Base-by-base conservation (phyloP, 2,888 invertebrate species). In the Patella caerulea region DNA sequence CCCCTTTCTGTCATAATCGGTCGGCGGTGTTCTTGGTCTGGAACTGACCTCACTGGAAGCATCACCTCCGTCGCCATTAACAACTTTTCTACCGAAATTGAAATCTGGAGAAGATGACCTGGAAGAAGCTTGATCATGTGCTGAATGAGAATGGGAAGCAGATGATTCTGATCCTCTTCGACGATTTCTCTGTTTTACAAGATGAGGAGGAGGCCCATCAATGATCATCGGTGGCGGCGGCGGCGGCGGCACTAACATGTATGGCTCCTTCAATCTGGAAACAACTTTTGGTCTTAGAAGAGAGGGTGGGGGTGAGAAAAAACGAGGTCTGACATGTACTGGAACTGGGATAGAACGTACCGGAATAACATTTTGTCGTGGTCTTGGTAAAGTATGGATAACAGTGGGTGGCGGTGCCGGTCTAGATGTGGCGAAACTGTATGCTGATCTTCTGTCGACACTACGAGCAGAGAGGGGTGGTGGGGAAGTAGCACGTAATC, bases 281-380 rank as follows among this genome's bases (percentile, higher is more conserved):
- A 52, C 79, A 80, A 73, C 69, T 15, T 84, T 80, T n/a, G 82
- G 29, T 56, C 84, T 77, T 24, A 82, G 80, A 4, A 83, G 83
- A 2, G 87, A 84, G 9, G 88, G 87, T 0, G 87, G 87, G n/a
- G 88, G 87, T 14, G 88, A 88, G 77, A 88, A 88, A 80, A 88
- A 88, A 65, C 87, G 79, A 24, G 88, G 86, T 71, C 86, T 59
- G 17, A 77, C 72, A n/a, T 78, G 76, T 52, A 73, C 73, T 52
- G 12, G 78, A 76, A 79, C 69, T 19, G 73, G 24, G 11, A 77
- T 45, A 17, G 75, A 79, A 55, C 74, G 56, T 45, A 65, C 70
- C 17, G 76, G 77, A 11, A 78, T 77, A 3, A 75, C 76, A 69
- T 71, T 74, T n/a, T 78, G 77, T 34, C 74, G 70, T 12, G 75